Percentiles rank a stretch among this genome's conserved stretches.
Evolutionary conservation across 2,888 invertebrate species (phyloP).

Genomic region (Scaptomyza caliginosa): DNA sequence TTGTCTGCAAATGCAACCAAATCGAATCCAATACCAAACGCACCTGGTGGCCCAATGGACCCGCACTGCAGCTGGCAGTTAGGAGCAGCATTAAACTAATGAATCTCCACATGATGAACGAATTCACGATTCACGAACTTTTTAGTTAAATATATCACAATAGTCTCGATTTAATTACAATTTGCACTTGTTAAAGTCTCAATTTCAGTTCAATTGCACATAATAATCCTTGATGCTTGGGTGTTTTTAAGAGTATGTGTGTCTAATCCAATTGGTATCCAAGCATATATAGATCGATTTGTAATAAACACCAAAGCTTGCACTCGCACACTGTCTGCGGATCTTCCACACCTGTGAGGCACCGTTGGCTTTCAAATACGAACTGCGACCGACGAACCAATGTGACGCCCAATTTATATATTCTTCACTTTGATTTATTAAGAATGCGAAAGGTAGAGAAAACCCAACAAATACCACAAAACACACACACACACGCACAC

Average conservation of each 20-base stretch:
- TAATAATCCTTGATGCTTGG: conserved; percentile 63
- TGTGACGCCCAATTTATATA: conserved; percentile 84
- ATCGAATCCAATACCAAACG: conserved; percentile 40
- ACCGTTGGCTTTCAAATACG: conserved; percentile 84
- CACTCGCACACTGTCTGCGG: conserved; percentile 79
- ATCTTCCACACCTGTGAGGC: conserved; percentile 80
- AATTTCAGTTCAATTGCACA: conserved; percentile 47
- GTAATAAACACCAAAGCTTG: conserved; percentile 80
- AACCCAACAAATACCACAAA: conserved; percentile 39
- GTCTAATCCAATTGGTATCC: conserved; percentile 45
- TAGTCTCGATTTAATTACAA: conserved; percentile 5
- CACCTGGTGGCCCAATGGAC: conserved; percentile 82
- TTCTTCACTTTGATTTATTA: conserved; percentile 84
- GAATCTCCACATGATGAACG: conserved; percentile 75
- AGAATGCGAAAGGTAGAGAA: conserved; percentile 84
- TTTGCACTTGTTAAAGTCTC: not conserved
- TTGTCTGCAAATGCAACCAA: conserved; percentile 37
- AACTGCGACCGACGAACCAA: conserved; percentile 83
- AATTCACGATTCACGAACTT: conserved; percentile 20
- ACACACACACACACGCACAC: conserved; percentile 5
- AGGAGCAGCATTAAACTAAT: conserved; percentile 74
- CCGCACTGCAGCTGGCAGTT: conserved; percentile 76
- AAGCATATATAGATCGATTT: conserved; percentile 35
- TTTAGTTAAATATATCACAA: conserved; percentile 41
- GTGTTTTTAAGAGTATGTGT: conserved; percentile 15